Evolutionary conservation across 2,888 invertebrate genomes (phyloP), one percentile per base, ranked within the genome.

Genomic region (Drosophila putrida): DNA sequence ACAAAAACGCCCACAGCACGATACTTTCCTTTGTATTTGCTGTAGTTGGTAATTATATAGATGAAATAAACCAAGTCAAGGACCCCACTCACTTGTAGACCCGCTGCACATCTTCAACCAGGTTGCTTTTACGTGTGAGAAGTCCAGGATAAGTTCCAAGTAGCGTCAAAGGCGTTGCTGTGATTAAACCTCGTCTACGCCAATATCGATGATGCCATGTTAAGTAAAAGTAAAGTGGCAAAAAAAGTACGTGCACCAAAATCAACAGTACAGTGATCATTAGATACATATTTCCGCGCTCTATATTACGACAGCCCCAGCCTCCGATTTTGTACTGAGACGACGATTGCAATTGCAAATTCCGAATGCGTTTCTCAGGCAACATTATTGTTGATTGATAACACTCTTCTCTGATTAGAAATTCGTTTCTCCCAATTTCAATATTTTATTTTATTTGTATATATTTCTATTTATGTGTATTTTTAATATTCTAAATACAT

Each of bases 1-100:
- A 84, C 77, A 63, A 91, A 94, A 1, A 93, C 85, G 0, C 94
- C 94, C 25, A 93, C 88, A 13, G 92, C 91, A 3, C 79, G 79
- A 41, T 90, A 80, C 6, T 78, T 82, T 1, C 61, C 72, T 43
- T 90, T 91, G 59, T 90, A 92, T 57, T 90, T 71, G n/a, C 92
- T 92, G 47, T 0, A 38, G 27, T 8, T 31, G 8, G 0, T 11
- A 8, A 20, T 15, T 8, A 2, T 0, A 1, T 4, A 0, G 1
- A 9, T 9, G 8, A 33, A 1, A 44, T 10, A 1, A 5, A n/a
- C 28, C 4, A 8, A 11, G 4, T 8, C 2, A 46, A 6, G 6
- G 10, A 0, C 4, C 4, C 13, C n/a, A 71, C 81, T 76, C 70
- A 93, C 93, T 90, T 82, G 75, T 93, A 93, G 20, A 93, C 85